Percentiles rank a stretch among this genome's conserved stretches.
phyloP scores from a whole-genome alignment of 2,797 vertebrate genomes.

The Nannoperca australis region DNA sequence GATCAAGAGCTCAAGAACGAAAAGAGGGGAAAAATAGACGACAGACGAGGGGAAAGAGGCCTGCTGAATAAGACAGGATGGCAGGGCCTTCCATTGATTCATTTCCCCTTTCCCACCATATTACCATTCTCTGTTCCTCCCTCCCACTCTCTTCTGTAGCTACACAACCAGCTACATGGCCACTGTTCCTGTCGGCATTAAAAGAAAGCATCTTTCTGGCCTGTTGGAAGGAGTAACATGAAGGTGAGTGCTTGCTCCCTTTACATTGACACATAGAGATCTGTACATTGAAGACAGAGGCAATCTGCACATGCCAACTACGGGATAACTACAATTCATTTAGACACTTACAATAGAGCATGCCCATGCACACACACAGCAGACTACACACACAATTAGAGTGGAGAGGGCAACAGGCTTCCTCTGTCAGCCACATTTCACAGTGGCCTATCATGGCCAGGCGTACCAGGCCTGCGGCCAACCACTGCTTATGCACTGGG shows the following conservation, averaged over 20 bases:
- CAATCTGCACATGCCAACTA: not conserved
- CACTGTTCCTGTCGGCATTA: constrained; percentile 8
- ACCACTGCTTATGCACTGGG: constrained; percentile 74
- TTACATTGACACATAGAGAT: constrained; percentile 11
- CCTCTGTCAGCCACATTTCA: constrained; percentile 86
- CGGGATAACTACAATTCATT: constrained; percentile 32
- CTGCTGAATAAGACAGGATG: constrained; percentile 78
- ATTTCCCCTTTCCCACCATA: constrained; percentile 74
- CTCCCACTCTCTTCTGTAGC: constrained; percentile 14
- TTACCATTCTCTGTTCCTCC: constrained; percentile 49
- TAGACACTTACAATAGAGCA: constrained; percentile 2
- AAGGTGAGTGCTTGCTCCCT: not conserved
- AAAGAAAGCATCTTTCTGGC: constrained; percentile 26
- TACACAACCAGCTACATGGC: constrained; percentile 19
- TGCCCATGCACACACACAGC: constrained; percentile 11
- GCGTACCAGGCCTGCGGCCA: constrained; percentile 77
- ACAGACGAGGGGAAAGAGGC: constrained; percentile 68
- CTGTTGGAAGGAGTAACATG: not conserved
- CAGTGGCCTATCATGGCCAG: constrained; percentile 80
- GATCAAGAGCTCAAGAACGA: constrained; percentile 80
- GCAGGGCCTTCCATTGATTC: constrained; percentile 68
- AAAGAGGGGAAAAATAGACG: constrained; percentile 62
- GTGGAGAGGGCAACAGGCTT: constrained; percentile 65
- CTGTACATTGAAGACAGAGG: constrained; percentile 3
- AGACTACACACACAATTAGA: constrained; percentile 44